Evolutionary conservation across 1,140 invertebrate genomes (phyloP).

Genomic region (Drosophila kikkawai): DNA sequence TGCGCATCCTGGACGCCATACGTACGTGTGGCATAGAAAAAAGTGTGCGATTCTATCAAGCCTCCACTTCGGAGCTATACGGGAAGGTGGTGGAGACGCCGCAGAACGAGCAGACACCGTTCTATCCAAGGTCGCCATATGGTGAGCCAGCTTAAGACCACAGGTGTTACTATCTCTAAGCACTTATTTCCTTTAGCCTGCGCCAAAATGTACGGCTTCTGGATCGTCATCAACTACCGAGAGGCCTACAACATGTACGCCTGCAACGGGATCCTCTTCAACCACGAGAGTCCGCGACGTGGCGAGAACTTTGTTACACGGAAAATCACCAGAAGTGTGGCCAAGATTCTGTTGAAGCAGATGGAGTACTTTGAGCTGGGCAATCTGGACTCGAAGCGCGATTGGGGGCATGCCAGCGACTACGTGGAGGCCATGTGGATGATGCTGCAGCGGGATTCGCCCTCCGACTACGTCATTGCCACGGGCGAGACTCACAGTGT

Average conservation of each 20-base stretch:
- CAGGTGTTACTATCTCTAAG: not conserved
- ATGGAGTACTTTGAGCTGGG: slow-evolving; percentile 96
- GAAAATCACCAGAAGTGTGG: slow-evolving; percentile 98
- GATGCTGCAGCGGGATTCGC: slow-evolving; percentile 97
- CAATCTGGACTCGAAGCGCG: slow-evolving; percentile 97
- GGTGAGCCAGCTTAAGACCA: slow-evolving; percentile 88
- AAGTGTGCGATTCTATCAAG: slow-evolving; percentile 97
- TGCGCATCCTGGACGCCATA: slow-evolving; percentile 97
- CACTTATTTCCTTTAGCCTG: slow-evolving; percentile 89
- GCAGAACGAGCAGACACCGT: slow-evolving; percentile 99
- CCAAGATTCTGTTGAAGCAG: slow-evolving; percentile 96
- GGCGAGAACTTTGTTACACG: slow-evolving; percentile 99
- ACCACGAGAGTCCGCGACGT: slow-evolving; percentile 98
- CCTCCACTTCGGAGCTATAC: slow-evolving; percentile 99
- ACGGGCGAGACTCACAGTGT: slow-evolving; percentile 98
- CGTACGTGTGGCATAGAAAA: slow-evolving; percentile 95
- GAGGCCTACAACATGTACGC: slow-evolving; percentile 99
- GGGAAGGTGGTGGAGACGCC: slow-evolving; percentile 99
- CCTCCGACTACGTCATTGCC: slow-evolving; percentile 99
- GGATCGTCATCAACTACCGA: slow-evolving; percentile 99
- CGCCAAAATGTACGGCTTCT: slow-evolving; percentile 99
- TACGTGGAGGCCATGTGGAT: slow-evolving; percentile 99
- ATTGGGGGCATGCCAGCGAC: slow-evolving; percentile 99
- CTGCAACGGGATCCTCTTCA: slow-evolving; percentile 99
- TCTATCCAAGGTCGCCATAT: slow-evolving; percentile 99